phyloP scores from a whole-genome alignment of 2,888 invertebrate genomes.

The Thera britannica region DNA sequence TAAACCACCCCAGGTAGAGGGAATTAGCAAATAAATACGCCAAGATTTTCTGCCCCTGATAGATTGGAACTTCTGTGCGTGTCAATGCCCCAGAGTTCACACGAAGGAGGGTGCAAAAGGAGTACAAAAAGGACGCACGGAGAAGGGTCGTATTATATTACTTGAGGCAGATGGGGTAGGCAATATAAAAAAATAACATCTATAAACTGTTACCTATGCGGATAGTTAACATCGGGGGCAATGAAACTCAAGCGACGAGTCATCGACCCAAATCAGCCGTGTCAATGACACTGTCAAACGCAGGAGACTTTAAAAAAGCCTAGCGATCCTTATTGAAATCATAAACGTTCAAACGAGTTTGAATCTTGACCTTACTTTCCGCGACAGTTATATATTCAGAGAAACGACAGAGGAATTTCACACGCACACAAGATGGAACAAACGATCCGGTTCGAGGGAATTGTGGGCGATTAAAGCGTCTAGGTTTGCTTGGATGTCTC shows the following conservation, averaged over 20 bases:
- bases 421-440: constrained; percentile 15
- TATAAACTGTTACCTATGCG: constrained; percentile 43
- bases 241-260: constrained; percentile 40
- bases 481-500: constrained; percentile 5
- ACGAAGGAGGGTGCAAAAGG: constrained; percentile 56
- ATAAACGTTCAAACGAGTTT: constrained; percentile 27
- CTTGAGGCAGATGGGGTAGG: constrained; percentile 53
- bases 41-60: constrained; percentile 50
- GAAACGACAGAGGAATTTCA: constrained; percentile 27
- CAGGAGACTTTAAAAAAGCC: constrained; percentile 33
- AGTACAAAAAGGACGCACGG: constrained; percentile 55
- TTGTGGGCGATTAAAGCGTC: constrained; percentile 16
- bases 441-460: constrained; percentile 18
- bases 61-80: constrained; percentile 52
- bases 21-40: constrained; percentile 47
- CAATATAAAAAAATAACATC: constrained; percentile 46
- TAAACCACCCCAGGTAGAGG: constrained; percentile 48
- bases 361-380: constrained; percentile 29
- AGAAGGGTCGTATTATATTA: constrained; percentile 57
- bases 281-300: constrained; percentile 43
- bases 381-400: constrained; percentile 28
- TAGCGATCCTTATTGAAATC: constrained; percentile 27
- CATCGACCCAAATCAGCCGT: constrained; percentile 43
- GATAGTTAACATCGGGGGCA: constrained; percentile 40
- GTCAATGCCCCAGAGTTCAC: constrained; percentile 62